phyloP scores from a whole-genome alignment of 2,113 vertebrate species.

The Heptranchias perlo region DNA sequence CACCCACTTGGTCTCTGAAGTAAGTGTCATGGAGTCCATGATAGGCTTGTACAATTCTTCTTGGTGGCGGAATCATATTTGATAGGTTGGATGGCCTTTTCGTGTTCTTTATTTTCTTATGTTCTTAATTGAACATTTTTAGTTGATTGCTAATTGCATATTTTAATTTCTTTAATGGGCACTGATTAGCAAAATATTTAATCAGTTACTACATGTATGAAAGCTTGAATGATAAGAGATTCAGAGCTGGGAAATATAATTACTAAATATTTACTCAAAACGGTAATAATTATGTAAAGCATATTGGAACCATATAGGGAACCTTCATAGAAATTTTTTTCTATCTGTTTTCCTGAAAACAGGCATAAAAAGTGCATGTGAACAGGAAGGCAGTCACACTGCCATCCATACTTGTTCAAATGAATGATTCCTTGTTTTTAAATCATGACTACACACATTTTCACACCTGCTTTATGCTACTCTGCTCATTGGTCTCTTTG shows the following conservation, averaged over 20 bases:
- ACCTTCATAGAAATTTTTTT: background rate
- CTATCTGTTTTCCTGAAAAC: background rate
- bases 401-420: slow-evolving; percentile 11
- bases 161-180: background rate
- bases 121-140: background rate
- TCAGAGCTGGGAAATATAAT: background rate
- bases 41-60: background rate
- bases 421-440: slow-evolving; percentile 30
- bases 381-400: background rate
- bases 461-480: background rate
- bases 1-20: background rate
- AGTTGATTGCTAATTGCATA: background rate
- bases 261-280: background rate
- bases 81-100: background rate
- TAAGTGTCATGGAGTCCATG: background rate
- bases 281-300: background rate
- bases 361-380: background rate
- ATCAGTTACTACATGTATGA: background rate
- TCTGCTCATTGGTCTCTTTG: background rate
- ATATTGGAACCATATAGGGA: background rate
- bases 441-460: slow-evolving; percentile 25
- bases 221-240: background rate
- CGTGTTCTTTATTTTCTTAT: background rate
- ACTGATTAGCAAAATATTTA: background rate
- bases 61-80: background rate